Evolutionary conservation across 2,888 invertebrate genomes (phyloP).

Genomic region (Pterostichus madidus): DNA sequence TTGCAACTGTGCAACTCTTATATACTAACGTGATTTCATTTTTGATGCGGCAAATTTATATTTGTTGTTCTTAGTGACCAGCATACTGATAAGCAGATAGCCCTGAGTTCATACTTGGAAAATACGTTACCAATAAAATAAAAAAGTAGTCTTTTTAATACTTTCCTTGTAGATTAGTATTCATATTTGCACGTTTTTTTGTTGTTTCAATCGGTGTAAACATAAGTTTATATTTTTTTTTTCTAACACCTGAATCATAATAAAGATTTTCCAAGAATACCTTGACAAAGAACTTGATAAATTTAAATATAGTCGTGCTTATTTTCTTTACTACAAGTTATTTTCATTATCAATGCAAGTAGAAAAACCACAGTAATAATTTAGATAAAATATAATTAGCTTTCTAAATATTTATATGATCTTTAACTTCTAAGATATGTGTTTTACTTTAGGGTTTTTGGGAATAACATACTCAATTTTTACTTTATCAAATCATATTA

Average conservation of each 20-base stretch:
- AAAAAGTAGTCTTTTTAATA: not conserved
- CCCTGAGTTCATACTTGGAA: constrained; percentile 52
- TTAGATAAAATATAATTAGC: not conserved
- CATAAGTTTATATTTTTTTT: not conserved
- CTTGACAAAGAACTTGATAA: not conserved
- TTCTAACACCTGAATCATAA: not conserved
- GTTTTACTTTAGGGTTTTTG: not conserved
- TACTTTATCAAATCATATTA: not conserved
- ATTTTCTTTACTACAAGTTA: not conserved
- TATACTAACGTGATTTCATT: constrained; percentile 39
- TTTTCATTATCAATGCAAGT: too few species aligned
- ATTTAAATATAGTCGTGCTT: not conserved
- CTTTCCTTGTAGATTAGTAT: not conserved
- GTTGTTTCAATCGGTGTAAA: not conserved
- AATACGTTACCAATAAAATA: constrained; percentile 15
- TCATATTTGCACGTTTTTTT: constrained; percentile 20
- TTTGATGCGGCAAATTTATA: constrained; percentile 22
- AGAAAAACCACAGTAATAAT: too few species aligned
- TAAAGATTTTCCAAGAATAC: not conserved
- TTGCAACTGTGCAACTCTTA: constrained; percentile 9
- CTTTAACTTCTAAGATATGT: not conserved
- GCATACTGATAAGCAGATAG: constrained; percentile 58
- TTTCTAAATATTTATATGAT: not conserved
- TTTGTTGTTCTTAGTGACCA: constrained; percentile 40
- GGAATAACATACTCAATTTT: not conserved